Conservation (phyloP, 2,888 invertebrate genomes). For the Hypercompe scribonia region DNA sequence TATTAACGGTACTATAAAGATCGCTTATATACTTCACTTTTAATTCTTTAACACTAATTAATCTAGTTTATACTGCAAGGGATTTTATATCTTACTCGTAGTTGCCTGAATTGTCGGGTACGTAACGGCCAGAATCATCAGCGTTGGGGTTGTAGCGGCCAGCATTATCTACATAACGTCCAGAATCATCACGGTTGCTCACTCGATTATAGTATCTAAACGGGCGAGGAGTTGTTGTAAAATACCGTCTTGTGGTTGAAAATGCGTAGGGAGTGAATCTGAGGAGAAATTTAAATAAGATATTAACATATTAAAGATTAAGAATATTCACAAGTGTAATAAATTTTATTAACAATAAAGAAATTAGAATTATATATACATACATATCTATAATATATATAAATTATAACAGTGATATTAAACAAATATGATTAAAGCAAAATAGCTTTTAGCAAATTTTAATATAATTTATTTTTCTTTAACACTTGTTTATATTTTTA, state of each 20-base stretch:
- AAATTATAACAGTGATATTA: too few species aligned
- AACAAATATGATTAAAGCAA: too few species aligned
- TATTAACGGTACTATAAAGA: too few species aligned
- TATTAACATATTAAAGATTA: background rate
- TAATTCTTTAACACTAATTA: background rate
- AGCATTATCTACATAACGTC: conserved; percentile 45
- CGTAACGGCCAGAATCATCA: conserved; percentile 62
- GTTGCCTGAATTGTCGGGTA: conserved; percentile 66
- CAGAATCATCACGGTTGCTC: conserved; percentile 42
- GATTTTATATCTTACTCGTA: conserved; percentile 67
- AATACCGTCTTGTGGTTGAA: conserved; percentile 5
- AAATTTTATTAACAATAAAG: too few species aligned
- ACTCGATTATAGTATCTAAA: conserved; percentile 42
- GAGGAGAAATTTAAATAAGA: background rate
- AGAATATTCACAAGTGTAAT: background rate
- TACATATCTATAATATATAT: too few species aligned
- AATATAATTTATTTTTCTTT: too few species aligned
- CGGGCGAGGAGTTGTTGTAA: conserved; percentile 25
- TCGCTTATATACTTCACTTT: too few species aligned
- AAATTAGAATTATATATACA: too few species aligned
- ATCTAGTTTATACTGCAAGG: background rate
- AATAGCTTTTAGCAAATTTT: too few species aligned
- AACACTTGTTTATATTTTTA: too few species aligned
- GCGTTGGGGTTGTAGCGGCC: conserved; percentile 54
- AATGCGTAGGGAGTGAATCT: conserved; percentile 8